Evolutionary conservation across 2,888 invertebrate species (phyloP), one percentile per base, ranked within the genome.

Genomic region (Sarcophaga caerulescens): DNA sequence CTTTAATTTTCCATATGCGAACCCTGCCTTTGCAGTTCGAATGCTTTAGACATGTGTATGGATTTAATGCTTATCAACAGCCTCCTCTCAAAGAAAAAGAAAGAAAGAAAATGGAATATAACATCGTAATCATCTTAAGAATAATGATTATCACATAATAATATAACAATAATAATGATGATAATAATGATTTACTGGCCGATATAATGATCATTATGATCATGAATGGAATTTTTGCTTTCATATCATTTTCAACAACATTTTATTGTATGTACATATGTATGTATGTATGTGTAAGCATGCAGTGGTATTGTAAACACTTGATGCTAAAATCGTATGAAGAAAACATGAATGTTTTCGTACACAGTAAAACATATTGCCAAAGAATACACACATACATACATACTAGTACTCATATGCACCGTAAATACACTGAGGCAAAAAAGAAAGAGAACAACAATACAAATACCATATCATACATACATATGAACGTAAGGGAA

Each of bases 291-390:
- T 35, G 35, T 35, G 2, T 35, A 10, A 10, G 23, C 66, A 17
- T 47, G 60, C 35, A 65, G 35, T 70, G 74, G 25, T 71, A 76
- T 66, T 65, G 71, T 47, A 73, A 73, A 45, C 62, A 81, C 71
- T 80, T 84, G 71, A 76, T 71, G 71, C 71, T 44, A 78, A 47
- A 80, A 45, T n/a, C 60, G 52, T 62, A 52, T 66, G n/a, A n/a
- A 68, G 71, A 80, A 52, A 14, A 52, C 52, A 69, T 77, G 66
- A 35, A 66, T 73, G 59, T 21, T 11, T 52, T 19, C 4, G 47
- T 5, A 62, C 19, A 62, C 47, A n/a, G 23, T n/a, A 60, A 62
- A 52, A 52, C 52, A 77, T 59, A 17, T 57, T 75, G 14, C 19
- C 63, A 76, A 14, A 5, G n/a, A 10, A 17, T 6, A 35, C 12